Conservation (phyloP, 2,888 invertebrate species). For the Drosophila monieri region DNA sequence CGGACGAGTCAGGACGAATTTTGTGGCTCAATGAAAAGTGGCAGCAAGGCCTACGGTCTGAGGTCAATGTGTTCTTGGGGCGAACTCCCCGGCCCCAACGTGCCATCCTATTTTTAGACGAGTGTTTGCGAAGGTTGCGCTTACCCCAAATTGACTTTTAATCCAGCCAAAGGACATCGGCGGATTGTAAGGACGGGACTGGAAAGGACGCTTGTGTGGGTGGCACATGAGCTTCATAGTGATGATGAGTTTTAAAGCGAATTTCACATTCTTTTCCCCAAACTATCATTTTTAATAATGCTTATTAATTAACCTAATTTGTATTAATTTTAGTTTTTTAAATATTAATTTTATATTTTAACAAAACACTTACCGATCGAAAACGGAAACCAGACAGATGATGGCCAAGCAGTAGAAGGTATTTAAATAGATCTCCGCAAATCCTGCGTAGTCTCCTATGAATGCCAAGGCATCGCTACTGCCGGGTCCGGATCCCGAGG, state of each 20-base stretch:
- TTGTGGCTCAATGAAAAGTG: conserved; percentile 64
- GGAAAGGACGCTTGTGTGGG: conserved; percentile 8
- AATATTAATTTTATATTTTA: background rate
- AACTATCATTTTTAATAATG: background rate
- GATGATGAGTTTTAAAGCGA: background rate
- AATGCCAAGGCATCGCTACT: conserved; percentile 56
- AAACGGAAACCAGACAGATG: conserved; percentile 85
- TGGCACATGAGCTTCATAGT: background rate
- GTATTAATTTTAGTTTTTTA: too few relatives aligned
- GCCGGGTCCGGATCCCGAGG: conserved; percentile 21
- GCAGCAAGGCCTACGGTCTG: conserved; percentile 47
- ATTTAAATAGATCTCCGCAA: conserved; percentile 83
- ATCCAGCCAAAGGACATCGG: conserved; percentile 36
- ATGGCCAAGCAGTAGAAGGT: conserved; percentile 85
- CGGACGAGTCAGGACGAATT: conserved; percentile 25
- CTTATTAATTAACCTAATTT: too few relatives aligned
- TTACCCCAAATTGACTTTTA: conserved; percentile 45
- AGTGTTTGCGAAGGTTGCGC: conserved; percentile 37
- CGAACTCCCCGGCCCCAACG: conserved; percentile 32
- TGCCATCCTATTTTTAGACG: conserved; percentile 56
- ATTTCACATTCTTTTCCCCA: too few relatives aligned
- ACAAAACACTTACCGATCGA: conserved; percentile 85
- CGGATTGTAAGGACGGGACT: conserved; percentile 23
- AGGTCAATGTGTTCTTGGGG: conserved; percentile 74
- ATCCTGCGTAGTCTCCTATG: conserved; percentile 82